phyloP scores from a whole-genome alignment of 2,113 vertebrate species.

The Hippocampus guttulatus region DNA sequence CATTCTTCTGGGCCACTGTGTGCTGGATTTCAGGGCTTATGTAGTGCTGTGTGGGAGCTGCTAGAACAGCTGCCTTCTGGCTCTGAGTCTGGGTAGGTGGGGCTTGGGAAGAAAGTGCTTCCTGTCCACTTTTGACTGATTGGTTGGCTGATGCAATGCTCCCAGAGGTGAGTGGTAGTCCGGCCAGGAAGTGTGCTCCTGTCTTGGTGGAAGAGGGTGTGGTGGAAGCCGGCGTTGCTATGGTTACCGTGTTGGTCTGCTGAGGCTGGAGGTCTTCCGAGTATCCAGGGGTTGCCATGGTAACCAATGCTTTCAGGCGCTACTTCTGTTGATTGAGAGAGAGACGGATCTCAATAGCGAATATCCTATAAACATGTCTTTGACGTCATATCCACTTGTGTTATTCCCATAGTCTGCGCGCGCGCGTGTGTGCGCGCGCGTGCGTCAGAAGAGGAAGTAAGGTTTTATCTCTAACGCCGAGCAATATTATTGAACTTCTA shows the following conservation, averaged over 20 bases:
- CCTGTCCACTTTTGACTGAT: conserved; percentile 50
- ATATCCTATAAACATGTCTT: conserved; percentile 8
- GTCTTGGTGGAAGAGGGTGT: conserved; percentile 59
- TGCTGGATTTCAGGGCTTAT: conserved; percentile 64
- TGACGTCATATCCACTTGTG: background rate
- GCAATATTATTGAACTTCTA: conserved; percentile 37
- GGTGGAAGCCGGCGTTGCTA: conserved; percentile 62
- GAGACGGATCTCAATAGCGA: conserved; percentile 28
- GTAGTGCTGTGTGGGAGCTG: conserved; percentile 64
- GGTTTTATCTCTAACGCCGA: conserved; percentile 44
- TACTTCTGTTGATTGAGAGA: conserved; percentile 40
- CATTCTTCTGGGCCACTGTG: conserved; percentile 57
- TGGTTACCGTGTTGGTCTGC: conserved; percentile 70
- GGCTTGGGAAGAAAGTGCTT: conserved; percentile 56
- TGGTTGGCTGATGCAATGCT: conserved; percentile 45
- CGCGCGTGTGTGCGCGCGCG: background rate
- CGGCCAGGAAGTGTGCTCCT: conserved; percentile 75
- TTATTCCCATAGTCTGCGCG: conserved; percentile 3
- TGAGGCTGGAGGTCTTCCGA: conserved; percentile 82
- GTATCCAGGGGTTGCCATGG: conserved; percentile 87
- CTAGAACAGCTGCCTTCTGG: conserved; percentile 69
- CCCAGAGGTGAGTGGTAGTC: conserved; percentile 66
- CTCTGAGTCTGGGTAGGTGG: conserved; percentile 50
- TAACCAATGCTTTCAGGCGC: conserved; percentile 57
- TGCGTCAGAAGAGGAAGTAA: conserved; percentile 38